These are phyloP conservation scores for Dione vanillae DNA, from an alignment of 2,888 invertebrate species.

Conservation along the genomic window DNA sequence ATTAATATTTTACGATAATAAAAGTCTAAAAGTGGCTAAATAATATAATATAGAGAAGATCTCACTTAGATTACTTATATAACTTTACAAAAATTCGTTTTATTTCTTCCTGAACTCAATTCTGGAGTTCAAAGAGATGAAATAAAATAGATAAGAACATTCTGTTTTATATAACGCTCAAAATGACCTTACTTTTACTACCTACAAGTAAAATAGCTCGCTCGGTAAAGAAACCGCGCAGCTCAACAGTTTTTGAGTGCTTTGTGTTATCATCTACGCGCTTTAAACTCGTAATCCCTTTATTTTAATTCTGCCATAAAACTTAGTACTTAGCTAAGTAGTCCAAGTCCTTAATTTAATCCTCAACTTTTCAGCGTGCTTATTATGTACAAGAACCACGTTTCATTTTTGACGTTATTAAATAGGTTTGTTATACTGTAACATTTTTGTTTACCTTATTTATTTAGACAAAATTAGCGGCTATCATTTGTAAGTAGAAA, in stretches of 20 bases:
- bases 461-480: background rate
- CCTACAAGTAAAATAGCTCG: slow-evolving; percentile 16
- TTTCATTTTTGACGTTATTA: slow-evolving; percentile 2
- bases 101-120: background rate
- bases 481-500: too few relatives aligned
- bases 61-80: too few relatives aligned
- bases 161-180: background rate
- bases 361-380: background rate
- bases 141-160: background rate
- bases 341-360: background rate
- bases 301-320: slow-evolving; percentile 20
- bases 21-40: too few relatives aligned
- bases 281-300: slow-evolving; percentile 5
- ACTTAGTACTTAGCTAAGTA: slow-evolving; percentile 21
- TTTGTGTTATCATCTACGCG: slow-evolving; percentile 14
- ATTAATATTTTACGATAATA: too few relatives aligned
- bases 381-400: background rate
- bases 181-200: slow-evolving; percentile 4
- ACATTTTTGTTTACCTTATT: background rate
- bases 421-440: background rate
- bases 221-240: slow-evolving; percentile 9
- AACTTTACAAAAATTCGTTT: too few relatives aligned
- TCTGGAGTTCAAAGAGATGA: background rate
- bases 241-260: slow-evolving; percentile 15
- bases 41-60: too few relatives aligned